Evolutionary conservation across 2,888 invertebrate genomes (phyloP).

Genomic region (Napeogenes inachia): DNA sequence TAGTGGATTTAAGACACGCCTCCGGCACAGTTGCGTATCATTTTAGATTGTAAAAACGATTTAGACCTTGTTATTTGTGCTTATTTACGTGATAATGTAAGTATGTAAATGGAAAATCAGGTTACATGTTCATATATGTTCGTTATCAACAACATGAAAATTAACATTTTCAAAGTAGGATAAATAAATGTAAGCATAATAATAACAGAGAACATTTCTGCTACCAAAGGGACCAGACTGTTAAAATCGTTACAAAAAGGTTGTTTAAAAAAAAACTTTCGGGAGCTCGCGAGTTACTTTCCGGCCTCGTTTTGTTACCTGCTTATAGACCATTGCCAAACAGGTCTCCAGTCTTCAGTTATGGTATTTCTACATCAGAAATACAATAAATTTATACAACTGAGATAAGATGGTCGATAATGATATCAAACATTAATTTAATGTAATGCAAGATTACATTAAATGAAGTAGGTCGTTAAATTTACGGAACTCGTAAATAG

Average conservation of each 20-base stretch:
- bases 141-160: too few species aligned
- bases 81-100: constrained; percentile 20
- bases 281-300: constrained; percentile 54
- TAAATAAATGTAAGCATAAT: constrained; percentile 1
- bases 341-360: constrained; percentile 38
- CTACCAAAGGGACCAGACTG: constrained; percentile 32
- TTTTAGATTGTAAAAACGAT: constrained; percentile 2
- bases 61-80: constrained; percentile 9
- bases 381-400: background rate
- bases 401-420: too few species aligned
- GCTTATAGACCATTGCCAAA: constrained; percentile 46
- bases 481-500: too few species aligned
- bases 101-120: constrained; percentile 28
- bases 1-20: background rate
- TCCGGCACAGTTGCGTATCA: background rate
- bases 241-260: constrained; percentile 45
- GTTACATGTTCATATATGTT: constrained; percentile 18
- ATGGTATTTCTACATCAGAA: constrained; percentile 14
- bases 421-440: too few species aligned
- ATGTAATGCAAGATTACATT: too few species aligned
- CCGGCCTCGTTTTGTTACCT: constrained; percentile 66
- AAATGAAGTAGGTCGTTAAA: too few species aligned
- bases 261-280: constrained; percentile 46
- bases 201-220: constrained; percentile 30
- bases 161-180: background rate